Base-by-base conservation (phyloP, 2,113 vertebrate genomes). In the Microcebus tavaratra region DNA sequence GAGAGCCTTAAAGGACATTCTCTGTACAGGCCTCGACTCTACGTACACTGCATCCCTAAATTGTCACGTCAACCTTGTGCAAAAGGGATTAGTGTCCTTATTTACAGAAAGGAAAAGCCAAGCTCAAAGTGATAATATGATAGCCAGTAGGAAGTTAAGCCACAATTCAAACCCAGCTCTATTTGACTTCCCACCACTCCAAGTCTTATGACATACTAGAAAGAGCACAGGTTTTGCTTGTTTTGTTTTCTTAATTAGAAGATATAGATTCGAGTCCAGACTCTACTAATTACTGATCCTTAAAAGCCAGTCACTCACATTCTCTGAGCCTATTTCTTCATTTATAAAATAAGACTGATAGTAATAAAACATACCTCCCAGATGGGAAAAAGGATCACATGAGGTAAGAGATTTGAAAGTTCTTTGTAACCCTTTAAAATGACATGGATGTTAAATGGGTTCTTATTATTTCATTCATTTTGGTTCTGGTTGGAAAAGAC, bases 61-160 rank as follows among this genome's bases (percentile, higher is more conserved):
- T 53, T 45, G 48, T 91, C 89, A 83, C 57, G 48, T 94, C 29
- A 10, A 65, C 45, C 48, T 65, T 36, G n/a, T 67, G 42, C n/a
- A 53, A n/a, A 78, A 78, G 23, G 36, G 11, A 78, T 86, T 82
- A 31, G 7, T 68, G 82, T 59, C 27, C 68, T 90, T 92, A 67
- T 84, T 84, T 90, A 59, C 42, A 65, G 84, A 91, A 63, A 5
- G 97, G 70, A 89, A 89, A 89, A 90, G 39, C 63, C 34, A 83
- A 87, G 50, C 34, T 95, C 57, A 48, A 86, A 70, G 29, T 80
- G 45, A 75, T 88, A 61, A 80, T 55, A 31, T 70, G 70, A 59
- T 25, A 75, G 39, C 36, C 61, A 78, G 34, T 59, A 36, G 63
- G 20, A 93, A 76, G 27, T 21, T n/a, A n/a, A 76, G 50, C 39